Evolutionary conservation across 2,113 vertebrate genomes (phyloP).

Genomic region (Marmota monax): DNA sequence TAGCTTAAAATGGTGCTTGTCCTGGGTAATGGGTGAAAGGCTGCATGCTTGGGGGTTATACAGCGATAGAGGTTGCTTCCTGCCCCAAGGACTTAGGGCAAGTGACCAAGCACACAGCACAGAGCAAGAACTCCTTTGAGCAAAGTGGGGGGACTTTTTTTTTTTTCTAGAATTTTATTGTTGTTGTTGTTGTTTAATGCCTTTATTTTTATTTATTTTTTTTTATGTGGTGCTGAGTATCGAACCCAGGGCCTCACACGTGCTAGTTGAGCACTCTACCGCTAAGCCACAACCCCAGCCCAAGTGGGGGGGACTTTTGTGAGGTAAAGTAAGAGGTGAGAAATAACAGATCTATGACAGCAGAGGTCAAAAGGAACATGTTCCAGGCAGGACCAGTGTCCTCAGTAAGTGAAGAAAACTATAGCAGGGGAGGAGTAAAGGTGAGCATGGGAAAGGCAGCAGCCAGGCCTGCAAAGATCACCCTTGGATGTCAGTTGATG

Average conservation of each 20-base stretch:
- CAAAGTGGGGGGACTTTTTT: background rate
- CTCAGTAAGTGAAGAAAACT: background rate
- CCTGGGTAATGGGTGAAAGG: background rate
- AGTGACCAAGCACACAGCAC: background rate
- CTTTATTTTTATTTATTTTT: too few species aligned
- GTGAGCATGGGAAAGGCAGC: background rate
- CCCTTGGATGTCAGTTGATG: rapidly evolving
- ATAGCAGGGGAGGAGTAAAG: background rate
- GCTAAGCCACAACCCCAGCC: too few species aligned
- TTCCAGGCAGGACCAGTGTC: background rate
- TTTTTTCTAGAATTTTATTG: background rate
- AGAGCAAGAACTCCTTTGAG: background rate
- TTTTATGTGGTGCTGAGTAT: too few species aligned
- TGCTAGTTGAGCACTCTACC: too few species aligned
- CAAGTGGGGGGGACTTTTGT: background rate
- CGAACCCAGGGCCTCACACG: too few species aligned
- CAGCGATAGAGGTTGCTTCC: background rate
- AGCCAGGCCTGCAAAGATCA: background rate
- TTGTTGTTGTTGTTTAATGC: too few species aligned
- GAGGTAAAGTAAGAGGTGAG: background rate
- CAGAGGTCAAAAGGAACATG: background rate
- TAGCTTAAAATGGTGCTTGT: background rate
- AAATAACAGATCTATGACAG: background rate
- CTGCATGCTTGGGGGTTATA: rapidly evolving
- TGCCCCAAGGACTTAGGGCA: background rate